Evolutionary conservation across 2,888 invertebrate genomes (phyloP).

Genomic region (Ochropacha duplaris): DNA sequence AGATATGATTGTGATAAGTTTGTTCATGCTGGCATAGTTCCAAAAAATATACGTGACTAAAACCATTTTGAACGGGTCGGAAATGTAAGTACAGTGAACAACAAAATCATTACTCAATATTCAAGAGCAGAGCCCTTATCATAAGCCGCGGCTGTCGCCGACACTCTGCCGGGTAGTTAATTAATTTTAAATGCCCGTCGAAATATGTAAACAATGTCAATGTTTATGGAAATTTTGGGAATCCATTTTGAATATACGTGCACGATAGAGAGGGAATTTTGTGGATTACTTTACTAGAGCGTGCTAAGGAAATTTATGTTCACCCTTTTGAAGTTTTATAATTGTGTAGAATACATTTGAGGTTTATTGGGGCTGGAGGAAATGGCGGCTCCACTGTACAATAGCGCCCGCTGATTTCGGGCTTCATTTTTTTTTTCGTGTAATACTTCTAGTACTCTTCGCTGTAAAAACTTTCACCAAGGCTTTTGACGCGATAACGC

Average conservation of each 20-base stretch:
- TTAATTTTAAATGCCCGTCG: slow-evolving; percentile 5
- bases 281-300: not conserved
- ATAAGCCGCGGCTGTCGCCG: slow-evolving; percentile 3
- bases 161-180: slow-evolving; percentile 3
- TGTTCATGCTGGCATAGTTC: not conserved
- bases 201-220: slow-evolving; percentile 4
- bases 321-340: not conserved
- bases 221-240: slow-evolving; percentile 2
- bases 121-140: slow-evolving; percentile 2
- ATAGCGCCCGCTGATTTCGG: too few species aligned
- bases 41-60: not conserved
- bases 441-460: too few species aligned
- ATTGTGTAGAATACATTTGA: not conserved
- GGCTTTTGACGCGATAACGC: too few species aligned
- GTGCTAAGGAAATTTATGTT: not conserved
- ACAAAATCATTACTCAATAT: slow-evolving; percentile 7
- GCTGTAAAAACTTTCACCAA: too few species aligned
- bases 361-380: not conserved
- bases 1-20: not conserved
- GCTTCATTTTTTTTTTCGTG: too few species aligned
- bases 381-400: too few species aligned
- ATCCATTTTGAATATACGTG: not conserved
- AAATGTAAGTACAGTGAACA: slow-evolving; percentile 2
- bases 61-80: not conserved
- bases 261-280: not conserved